Evolutionary conservation across 1,140 invertebrate genomes (phyloP), one percentile per base, ranked within the genome.

Genomic region (Sitobion miscanthi): DNA sequence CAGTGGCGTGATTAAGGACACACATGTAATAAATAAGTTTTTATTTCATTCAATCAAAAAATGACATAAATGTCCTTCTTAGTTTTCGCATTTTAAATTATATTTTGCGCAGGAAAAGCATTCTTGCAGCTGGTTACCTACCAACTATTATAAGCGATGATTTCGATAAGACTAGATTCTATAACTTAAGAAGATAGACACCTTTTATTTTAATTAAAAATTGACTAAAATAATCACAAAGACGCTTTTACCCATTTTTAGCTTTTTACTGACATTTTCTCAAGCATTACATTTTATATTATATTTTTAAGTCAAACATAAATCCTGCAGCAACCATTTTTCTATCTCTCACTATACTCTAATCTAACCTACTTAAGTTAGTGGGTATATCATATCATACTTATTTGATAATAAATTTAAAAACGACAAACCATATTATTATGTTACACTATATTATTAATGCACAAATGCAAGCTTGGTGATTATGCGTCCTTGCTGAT

Each of bases 401-500:
- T 45, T 45, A 17, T 86, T 45, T 42, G 23, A 45, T 47, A 11
- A 45, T 47, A 45, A 0, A 45, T 86, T 86, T 86, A 86, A 45
- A 86, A 86, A 86, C 11, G 23, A 47, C 23, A 86, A 86, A 45
- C 30, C 4, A 17, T 45, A 85, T 49, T 87, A n/a, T 49, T 87
- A n/a, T 49, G 86, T 87, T 87, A 17, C 7, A 49, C 21, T n/a
- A 77, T 77, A n/a, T n/a, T 77, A 77, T 77, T n/a, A 77, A n/a
- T 49, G 17, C 25, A 87, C 20, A 87, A 87, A 87, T 87, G 47
- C 7, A 89, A 89, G 25, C 86, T 88, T 42, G 49, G 35, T 42
- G n/a, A 57, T 89, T 57, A 89, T 89, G 23, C 89, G 54, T 69
- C 89, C 89, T 90, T 69, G 89, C 42, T 47, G 14, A n/a, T 62